Evolutionary conservation across 2,888 invertebrate species (phyloP).

Genomic region (Pegoplata infirma): DNA sequence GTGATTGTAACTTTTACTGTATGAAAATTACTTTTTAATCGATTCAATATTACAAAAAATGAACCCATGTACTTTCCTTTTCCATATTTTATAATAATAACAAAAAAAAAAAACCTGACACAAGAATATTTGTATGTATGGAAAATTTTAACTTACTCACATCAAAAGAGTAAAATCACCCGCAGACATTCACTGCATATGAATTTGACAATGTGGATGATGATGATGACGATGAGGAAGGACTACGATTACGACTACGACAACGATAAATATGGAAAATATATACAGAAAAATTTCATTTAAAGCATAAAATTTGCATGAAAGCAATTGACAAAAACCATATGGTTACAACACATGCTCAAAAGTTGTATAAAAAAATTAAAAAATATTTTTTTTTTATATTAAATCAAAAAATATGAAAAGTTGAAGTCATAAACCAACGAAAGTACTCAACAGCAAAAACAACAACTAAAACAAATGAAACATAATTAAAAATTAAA

Average conservation of each 20-base stretch:
- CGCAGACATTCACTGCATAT: slow-evolving; percentile 36
- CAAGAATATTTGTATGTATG: neutral
- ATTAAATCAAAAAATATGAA: neutral
- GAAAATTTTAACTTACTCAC: neutral
- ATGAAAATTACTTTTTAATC: slow-evolving; percentile 26
- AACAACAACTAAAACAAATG: neutral
- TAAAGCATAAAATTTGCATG: slow-evolving; percentile 42
- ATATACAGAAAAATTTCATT: slow-evolving; percentile 19
- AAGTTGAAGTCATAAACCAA: neutral
- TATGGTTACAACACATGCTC: neutral
- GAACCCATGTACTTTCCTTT: neutral
- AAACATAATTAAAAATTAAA: neutral
- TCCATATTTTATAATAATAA: too few relatives aligned
- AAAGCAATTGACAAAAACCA: neutral
- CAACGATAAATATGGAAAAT: slow-evolving; percentile 10
- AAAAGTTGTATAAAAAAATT: neutral
- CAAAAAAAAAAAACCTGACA: too few relatives aligned
- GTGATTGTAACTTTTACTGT: neutral
- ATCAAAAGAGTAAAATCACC: slow-evolving; percentile 29
- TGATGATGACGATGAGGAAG: too few relatives aligned
- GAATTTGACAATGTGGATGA: slow-evolving; percentile 20
- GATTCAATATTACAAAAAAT: neutral
- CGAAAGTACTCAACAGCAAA: neutral
- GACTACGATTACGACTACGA: too few relatives aligned
- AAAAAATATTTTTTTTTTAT: neutral